These are phyloP conservation scores for Otolemur crassicaudatus DNA, from an alignment of 2,797 vertebrate species.

Conservation along the genomic window DNA sequence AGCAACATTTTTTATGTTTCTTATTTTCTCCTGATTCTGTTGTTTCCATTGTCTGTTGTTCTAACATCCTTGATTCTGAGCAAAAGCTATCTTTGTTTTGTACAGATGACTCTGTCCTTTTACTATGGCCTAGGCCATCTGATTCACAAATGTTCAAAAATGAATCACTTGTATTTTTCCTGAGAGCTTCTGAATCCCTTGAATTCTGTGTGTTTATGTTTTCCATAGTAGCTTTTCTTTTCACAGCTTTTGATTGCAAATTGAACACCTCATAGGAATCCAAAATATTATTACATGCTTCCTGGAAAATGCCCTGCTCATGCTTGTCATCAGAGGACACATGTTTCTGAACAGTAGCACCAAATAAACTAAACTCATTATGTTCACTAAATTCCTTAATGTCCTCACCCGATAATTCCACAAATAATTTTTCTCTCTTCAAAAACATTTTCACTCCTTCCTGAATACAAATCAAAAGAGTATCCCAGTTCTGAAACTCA, in stretches of 20 bases:
- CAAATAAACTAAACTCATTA: slow-evolving; percentile 82
- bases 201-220: slow-evolving; percentile 59
- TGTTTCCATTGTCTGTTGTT: slow-evolving; percentile 69
- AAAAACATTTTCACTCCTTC: slow-evolving; percentile 94
- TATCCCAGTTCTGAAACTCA: slow-evolving; percentile 97
- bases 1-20: slow-evolving; percentile 55
- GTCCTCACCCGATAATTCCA: slow-evolving; percentile 90
- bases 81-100: slow-evolving; percentile 60
- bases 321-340: slow-evolving; percentile 56
- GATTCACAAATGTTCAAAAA: slow-evolving; percentile 54
- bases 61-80: slow-evolving; percentile 54
- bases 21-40: slow-evolving; percentile 57
- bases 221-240: slow-evolving; percentile 83
- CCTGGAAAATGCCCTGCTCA: slow-evolving; percentile 79
- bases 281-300: slow-evolving; percentile 78
- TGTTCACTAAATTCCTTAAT: slow-evolving; percentile 86
- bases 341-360: slow-evolving; percentile 68
- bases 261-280: slow-evolving; percentile 88
- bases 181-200: slow-evolving; percentile 24
- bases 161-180: slow-evolving; percentile 66
- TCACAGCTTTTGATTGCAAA: slow-evolving; percentile 92
- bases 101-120: slow-evolving; percentile 49
- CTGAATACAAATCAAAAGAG: slow-evolving; percentile 91
- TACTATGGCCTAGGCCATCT: neutral
- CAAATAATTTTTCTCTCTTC: slow-evolving; percentile 92